Evolutionary conservation across 2,797 vertebrate genomes (phyloP).

Genomic region (Triplophysa yarkandensis): DNA sequence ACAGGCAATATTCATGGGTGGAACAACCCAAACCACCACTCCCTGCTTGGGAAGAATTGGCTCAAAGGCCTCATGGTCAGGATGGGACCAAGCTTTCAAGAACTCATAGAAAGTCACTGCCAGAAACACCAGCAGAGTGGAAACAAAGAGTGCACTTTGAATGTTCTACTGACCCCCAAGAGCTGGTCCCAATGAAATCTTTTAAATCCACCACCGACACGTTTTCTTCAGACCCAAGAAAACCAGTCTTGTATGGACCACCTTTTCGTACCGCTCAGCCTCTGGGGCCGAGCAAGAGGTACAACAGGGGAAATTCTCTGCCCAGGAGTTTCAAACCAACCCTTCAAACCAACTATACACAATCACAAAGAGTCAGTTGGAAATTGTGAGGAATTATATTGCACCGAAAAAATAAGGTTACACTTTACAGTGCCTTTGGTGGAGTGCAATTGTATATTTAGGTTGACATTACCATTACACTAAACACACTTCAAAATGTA

Average conservation of each 20-base stretch:
- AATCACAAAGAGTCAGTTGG: constrained; percentile 46
- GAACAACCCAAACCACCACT: constrained; percentile 74
- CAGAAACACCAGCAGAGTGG: constrained; percentile 83
- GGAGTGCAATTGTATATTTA: too few relatives aligned
- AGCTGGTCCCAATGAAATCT: constrained; percentile 52
- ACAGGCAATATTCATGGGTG: constrained; percentile 69
- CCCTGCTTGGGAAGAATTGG: constrained; percentile 87
- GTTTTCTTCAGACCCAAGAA: constrained; percentile 66
- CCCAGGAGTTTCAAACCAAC: constrained; percentile 44
- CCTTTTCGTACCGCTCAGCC: constrained; percentile 76
- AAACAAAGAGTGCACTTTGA: constrained; percentile 73
- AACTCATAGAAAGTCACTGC: constrained; percentile 79
- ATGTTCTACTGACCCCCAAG: constrained; percentile 52
- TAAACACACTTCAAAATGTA: too few relatives aligned
- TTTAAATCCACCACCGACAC: constrained; percentile 59
- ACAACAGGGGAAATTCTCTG: constrained; percentile 75
- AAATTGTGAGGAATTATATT: constrained; percentile 37
- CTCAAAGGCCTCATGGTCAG: constrained; percentile 79
- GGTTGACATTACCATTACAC: too few relatives aligned
- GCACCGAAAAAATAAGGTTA: too few relatives aligned
- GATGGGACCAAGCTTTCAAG: constrained; percentile 82
- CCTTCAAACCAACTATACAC: constrained; percentile 23
- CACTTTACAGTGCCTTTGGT: too few relatives aligned
- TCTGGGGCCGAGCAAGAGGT: constrained; percentile 71
- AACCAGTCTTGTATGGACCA: constrained; percentile 69